Percentiles rank a stretch among this genome's conserved stretches.
These are phyloP conservation scores for Phytoseiulus persimilis DNA, from an alignment of 2,888 invertebrate genomes.

Conservation along the genomic window DNA sequence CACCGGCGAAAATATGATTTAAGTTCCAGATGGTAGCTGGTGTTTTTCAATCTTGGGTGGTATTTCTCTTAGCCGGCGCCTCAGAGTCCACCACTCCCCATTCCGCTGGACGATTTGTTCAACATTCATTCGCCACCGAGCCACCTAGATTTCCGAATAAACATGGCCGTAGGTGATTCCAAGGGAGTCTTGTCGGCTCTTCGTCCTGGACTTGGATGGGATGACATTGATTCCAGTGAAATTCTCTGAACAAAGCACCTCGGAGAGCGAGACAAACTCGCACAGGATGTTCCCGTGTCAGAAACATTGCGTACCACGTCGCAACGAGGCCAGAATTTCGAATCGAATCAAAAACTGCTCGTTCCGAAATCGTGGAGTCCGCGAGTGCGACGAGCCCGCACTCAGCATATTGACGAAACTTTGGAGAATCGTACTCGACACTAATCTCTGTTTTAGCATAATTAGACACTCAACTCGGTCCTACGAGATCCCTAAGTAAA, in stretches of 20 bases:
- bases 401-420: no score
- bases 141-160: not conserved
- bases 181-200: no score
- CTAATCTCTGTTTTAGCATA: not conserved
- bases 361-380: no score
- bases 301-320: no score
- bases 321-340: no score
- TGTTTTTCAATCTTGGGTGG: not conserved
- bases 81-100: not conserved
- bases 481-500: not conserved
- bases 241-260: no score
- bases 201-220: no score
- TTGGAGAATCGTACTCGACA: not conserved
- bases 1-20: slow-evolving; percentile 5
- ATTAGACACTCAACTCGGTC: not conserved
- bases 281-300: no score
- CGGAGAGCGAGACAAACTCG: no score
- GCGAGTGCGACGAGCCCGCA: no score
- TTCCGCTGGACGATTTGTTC: not conserved
- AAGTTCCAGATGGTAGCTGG: not conserved
- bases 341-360: no score
- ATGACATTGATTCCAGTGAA: no score
- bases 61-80: not conserved
- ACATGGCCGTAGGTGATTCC: not conserved
- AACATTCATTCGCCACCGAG: not conserved